Conservation (phyloP, 2,797 vertebrate genomes). For the Gallinago solitaria region DNA sequence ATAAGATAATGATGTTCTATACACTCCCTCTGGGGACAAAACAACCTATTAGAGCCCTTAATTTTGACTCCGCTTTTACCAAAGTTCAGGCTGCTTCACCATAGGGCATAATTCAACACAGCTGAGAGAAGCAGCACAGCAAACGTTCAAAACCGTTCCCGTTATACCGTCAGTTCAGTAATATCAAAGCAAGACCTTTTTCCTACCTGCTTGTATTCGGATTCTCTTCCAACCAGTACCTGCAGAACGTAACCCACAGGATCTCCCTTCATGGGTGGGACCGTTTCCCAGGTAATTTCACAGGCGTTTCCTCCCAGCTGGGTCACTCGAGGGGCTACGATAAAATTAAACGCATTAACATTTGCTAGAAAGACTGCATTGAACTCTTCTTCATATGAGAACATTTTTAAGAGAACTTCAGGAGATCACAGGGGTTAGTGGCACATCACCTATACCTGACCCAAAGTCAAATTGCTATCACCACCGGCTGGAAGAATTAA, state of each 20-base stretch:
- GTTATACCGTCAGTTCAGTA: neutral
- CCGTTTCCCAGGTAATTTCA: slow-evolving; percentile 93
- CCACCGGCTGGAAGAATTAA: neutral
- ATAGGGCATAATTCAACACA: neutral
- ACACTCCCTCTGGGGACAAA: neutral
- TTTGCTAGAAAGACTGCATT: neutral
- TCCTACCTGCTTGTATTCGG: slow-evolving; percentile 95
- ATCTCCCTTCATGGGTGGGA: slow-evolving; percentile 95
- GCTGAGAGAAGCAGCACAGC: neutral
- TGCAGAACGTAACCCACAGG: slow-evolving; percentile 92
- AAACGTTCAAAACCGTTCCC: neutral
- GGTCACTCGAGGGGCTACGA: slow-evolving; percentile 90
- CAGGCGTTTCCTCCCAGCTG: slow-evolving; percentile 94
- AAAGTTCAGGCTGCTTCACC: slow-evolving; percentile 1
- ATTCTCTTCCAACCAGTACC: slow-evolving; percentile 92
- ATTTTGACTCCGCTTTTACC: slow-evolving; percentile 23
- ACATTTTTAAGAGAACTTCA: neutral
- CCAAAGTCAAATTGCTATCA: neutral
- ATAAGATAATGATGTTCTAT: neutral
- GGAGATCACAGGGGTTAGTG: neutral
- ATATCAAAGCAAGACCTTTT: neutral
- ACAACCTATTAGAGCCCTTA: neutral
- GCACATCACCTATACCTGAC: neutral
- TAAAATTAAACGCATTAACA: neutral
- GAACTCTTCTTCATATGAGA: neutral